These are phyloP conservation scores for Sebastes cheni DNA, from an alignment of 2,797 vertebrate species.

Conservation along the genomic window DNA sequence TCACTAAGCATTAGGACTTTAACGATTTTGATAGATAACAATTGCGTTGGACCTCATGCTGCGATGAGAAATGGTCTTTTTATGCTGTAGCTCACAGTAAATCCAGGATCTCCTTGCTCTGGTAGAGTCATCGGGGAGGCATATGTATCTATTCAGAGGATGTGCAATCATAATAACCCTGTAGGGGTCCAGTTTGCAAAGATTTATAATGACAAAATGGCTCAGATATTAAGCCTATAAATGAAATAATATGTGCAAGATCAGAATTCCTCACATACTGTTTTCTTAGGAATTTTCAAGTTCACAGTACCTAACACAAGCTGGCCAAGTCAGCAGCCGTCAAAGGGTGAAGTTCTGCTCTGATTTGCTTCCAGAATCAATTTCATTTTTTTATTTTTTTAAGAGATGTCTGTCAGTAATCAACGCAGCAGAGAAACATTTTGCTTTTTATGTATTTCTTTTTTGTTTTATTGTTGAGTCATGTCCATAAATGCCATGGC, in stretches of 20 bases:
- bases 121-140: not conserved
- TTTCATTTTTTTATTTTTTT: conserved; percentile 18
- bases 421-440: conserved; percentile 19
- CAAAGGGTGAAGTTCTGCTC: conserved; percentile 20
- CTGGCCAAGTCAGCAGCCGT: conserved; percentile 25
- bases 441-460: conserved; percentile 21
- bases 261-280: not conserved
- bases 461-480: conserved; percentile 39
- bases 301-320: not conserved
- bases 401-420: conserved; percentile 55
- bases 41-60: not conserved
- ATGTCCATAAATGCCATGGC: conserved; percentile 62
- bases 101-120: conserved; percentile 11
- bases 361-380: conserved; percentile 42
- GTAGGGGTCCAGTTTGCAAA: not conserved
- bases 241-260: conserved; percentile 16
- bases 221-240: conserved; percentile 5
- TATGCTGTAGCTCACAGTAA: conserved; percentile 12
- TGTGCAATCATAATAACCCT: conserved; percentile 11
- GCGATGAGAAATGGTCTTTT: not conserved
- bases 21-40: conserved; percentile 5
- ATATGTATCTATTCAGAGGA: conserved; percentile 25
- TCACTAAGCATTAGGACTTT: conserved; percentile 1
- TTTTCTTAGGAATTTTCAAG: not conserved
- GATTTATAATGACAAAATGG: conserved; percentile 10